phyloP scores from a whole-genome alignment of 2,888 invertebrate genomes.

The Rotaria macrura region DNA sequence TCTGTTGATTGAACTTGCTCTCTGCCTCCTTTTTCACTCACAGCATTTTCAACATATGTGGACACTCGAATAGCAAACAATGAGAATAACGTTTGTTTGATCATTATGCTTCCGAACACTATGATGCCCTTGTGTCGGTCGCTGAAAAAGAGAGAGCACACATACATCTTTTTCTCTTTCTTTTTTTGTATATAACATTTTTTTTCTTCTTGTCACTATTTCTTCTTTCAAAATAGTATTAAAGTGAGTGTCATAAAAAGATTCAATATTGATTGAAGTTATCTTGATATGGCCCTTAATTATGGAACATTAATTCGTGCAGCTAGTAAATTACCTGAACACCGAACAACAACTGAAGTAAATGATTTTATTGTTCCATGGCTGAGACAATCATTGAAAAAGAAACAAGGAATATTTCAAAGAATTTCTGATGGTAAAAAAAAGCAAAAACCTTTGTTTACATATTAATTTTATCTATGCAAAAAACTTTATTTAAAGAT shows the following conservation, averaged over 20 bases:
- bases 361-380: slow-evolving; percentile 16
- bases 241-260: background rate
- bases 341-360: background rate
- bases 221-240: background rate
- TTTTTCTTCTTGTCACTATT: background rate
- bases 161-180: background rate
- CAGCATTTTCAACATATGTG: background rate
- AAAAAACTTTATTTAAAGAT: slow-evolving; percentile 39
- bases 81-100: background rate
- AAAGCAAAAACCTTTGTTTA: too few relatives aligned
- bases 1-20: background rate
- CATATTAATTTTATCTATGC: background rate
- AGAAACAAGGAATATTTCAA: slow-evolving; percentile 19
- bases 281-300: background rate
- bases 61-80: background rate
- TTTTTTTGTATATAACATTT: background rate
- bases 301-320: slow-evolving; percentile 19
- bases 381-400: slow-evolving; percentile 2
- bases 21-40: background rate
- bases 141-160: background rate
- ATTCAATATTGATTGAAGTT: too few relatives aligned
- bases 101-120: background rate
- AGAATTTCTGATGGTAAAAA: background rate
- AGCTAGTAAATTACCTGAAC: slow-evolving; percentile 5
- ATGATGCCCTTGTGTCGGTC: background rate